A percentile compares a stretch with the other conserved stretches of the same genome.
These are phyloP conservation scores for Aurelia sp. DNA, from an alignment of 30 jellyfish, hydroid and myxozoan species.

Conservation along the genomic window DNA sequence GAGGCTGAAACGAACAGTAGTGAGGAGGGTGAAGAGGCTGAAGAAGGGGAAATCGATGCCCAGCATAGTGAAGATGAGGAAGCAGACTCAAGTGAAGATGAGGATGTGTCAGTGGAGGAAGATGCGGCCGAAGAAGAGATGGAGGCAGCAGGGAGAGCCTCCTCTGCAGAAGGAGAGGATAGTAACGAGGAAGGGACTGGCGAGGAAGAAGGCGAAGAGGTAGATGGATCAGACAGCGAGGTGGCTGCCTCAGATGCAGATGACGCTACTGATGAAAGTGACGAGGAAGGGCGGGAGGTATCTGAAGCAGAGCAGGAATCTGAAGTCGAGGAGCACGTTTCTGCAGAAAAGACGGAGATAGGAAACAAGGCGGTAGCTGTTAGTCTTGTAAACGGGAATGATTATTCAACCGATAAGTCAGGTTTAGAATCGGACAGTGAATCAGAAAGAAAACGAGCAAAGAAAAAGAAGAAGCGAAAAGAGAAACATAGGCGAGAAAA, in stretches of 20 bases:
- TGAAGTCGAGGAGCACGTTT: background rate
- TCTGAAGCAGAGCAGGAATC: conserved; percentile 1
- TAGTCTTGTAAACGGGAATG: conserved; percentile 12
- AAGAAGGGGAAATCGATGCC: conserved; percentile 6
- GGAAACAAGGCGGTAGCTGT: no score
- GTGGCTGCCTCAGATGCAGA: background rate
- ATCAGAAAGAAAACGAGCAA: conserved; percentile 9
- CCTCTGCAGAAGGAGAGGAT: conserved; percentile 16
- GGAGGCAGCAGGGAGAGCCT: conserved; percentile 13
- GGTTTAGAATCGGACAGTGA: conserved; percentile 44
- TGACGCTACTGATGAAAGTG: conserved; percentile 7
- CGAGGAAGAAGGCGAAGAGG: conserved; percentile 15
- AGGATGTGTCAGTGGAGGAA: background rate
- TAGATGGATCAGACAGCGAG: background rate
- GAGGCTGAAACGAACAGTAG: background rate
- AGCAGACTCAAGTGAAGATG: conserved; percentile 5
- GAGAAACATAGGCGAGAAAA: conserved; percentile 16
- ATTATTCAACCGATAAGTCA: conserved; percentile 1
- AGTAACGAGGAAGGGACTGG: conserved; percentile 15
- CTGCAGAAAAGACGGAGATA: background rate
- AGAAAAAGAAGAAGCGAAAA: conserved; percentile 8
- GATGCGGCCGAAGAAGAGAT: conserved; percentile 21
- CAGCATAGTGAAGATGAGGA: conserved; percentile 8
- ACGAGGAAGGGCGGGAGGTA: background rate
- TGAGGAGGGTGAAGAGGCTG: background rate